Percentiles rank a stretch among this genome's conserved stretches.
Evolutionary conservation across 53 echinoderm and acorn worm species (phyloP).

Genomic region (Echinarachnius parma): DNA sequence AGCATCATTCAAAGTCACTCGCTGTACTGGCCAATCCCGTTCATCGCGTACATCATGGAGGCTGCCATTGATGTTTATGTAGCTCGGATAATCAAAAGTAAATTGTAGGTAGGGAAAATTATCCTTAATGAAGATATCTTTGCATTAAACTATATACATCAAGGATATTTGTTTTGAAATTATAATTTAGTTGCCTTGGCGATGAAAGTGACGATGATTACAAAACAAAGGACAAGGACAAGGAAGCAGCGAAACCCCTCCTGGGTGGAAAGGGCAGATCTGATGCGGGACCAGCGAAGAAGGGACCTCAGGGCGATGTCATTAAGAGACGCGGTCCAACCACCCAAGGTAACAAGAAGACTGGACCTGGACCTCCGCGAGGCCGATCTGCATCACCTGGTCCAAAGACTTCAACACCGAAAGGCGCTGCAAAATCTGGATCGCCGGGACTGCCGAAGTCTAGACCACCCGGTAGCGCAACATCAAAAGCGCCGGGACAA

Average conservation of each 20-base stretch:
- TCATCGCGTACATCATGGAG: no score
- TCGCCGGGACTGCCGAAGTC: no score
- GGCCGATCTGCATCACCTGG: background rate
- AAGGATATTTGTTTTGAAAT: no score
- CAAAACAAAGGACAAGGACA: background rate
- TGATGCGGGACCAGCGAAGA: background rate
- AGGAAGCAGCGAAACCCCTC: constrained; percentile 7
- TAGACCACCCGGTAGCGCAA: background rate
- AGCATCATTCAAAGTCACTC: no score
- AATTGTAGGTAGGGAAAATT: no score
- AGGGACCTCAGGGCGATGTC: background rate
- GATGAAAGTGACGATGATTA: background rate
- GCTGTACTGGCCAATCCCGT: no score
- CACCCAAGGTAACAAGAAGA: background rate
- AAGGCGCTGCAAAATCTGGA: no score
- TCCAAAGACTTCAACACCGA: background rate
- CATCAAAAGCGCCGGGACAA: background rate
- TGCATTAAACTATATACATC: no score
- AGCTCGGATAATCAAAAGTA: no score
- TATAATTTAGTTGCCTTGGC: constrained; percentile 2
- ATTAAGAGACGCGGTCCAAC: no score
- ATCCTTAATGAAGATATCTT: no score
- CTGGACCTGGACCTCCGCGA: background rate
- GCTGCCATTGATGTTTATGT: no score
- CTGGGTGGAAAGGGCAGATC: background rate